phyloP scores from a whole-genome alignment of 2,888 invertebrate species.

The Chromoteleia sp. region DNA sequence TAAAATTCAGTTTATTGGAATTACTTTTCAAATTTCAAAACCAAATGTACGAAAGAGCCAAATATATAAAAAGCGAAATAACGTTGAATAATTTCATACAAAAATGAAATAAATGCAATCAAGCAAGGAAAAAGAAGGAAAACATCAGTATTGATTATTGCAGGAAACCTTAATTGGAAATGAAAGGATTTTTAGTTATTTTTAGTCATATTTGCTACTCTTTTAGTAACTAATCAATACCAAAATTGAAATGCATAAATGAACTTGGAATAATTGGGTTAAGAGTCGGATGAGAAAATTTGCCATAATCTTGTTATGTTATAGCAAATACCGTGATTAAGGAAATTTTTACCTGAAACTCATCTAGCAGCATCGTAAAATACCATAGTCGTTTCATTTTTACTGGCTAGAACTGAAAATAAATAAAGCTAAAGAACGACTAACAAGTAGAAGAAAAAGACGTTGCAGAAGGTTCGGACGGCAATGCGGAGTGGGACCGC shows the following conservation, averaged over 20 bases:
- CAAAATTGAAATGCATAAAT: no score
- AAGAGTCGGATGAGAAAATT: no score
- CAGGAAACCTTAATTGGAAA: constrained; percentile 1
- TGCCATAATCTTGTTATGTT: not conserved
- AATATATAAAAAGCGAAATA: constrained; percentile 59
- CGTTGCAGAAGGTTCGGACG: constrained; percentile 52
- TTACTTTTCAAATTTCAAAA: constrained; percentile 66
- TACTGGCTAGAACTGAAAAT: constrained; percentile 33
- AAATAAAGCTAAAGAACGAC: constrained; percentile 34
- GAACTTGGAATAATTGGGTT: no score
- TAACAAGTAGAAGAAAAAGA: constrained; percentile 57
- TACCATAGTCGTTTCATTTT: constrained; percentile 24
- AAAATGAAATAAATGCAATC: constrained; percentile 41
- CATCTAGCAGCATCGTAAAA: not conserved
- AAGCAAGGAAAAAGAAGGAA: constrained; percentile 24
- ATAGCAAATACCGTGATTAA: not conserved
- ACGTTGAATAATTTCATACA: constrained; percentile 40
- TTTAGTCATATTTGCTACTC: no score
- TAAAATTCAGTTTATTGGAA: constrained; percentile 69
- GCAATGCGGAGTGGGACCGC: constrained; percentile 71
- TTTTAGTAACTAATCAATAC: no score
- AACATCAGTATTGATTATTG: constrained; percentile 31
- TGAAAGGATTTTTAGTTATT: not conserved
- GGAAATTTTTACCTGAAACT: not conserved
- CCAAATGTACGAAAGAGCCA: constrained; percentile 61